Percentiles rank a stretch among this genome's conserved stretches.
Evolutionary conservation across 2,888 invertebrate genomes (phyloP).

Genomic region (Ochlodes sylvanus): DNA sequence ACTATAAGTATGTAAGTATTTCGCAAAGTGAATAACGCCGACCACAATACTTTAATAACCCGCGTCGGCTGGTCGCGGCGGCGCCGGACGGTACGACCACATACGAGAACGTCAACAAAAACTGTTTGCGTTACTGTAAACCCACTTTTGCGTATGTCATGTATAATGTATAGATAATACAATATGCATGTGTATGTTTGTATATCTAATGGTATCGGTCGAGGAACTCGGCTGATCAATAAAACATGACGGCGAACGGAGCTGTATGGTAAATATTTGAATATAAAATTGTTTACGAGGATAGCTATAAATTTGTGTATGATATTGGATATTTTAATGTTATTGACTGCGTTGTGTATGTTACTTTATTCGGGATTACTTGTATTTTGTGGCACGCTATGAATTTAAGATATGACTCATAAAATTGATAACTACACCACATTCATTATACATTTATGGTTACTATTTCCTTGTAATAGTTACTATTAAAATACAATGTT

Average conservation of each 20-base stretch:
- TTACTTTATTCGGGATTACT: too few species aligned
- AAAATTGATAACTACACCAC: neutral
- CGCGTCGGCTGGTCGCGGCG: too few species aligned
- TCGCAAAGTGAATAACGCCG: too few species aligned
- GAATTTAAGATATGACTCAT: neutral
- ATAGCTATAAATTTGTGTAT: slow-evolving; percentile 19
- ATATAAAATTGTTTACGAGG: slow-evolving; percentile 34
- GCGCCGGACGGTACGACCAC: too few species aligned
- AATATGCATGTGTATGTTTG: slow-evolving; percentile 11
- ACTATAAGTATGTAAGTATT: too few species aligned
- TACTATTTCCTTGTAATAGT: too few species aligned
- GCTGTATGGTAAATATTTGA: slow-evolving; percentile 37
- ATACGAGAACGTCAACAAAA: neutral
- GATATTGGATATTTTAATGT: slow-evolving; percentile 20
- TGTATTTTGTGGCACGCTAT: too few species aligned
- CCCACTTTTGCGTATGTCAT: slow-evolving; percentile 6
- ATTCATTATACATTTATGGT: neutral
- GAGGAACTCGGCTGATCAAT: slow-evolving; percentile 29
- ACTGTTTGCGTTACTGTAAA: slow-evolving; percentile 8
- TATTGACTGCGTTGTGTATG: neutral
- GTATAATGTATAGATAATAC: slow-evolving; percentile 13
- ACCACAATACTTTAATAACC: too few species aligned
- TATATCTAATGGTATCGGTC: slow-evolving; percentile 21
- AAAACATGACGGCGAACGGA: slow-evolving; percentile 24
- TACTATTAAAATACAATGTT: too few species aligned